Conservation (phyloP, 2,797 vertebrate genomes). For the Girardinus metallicus region DNA sequence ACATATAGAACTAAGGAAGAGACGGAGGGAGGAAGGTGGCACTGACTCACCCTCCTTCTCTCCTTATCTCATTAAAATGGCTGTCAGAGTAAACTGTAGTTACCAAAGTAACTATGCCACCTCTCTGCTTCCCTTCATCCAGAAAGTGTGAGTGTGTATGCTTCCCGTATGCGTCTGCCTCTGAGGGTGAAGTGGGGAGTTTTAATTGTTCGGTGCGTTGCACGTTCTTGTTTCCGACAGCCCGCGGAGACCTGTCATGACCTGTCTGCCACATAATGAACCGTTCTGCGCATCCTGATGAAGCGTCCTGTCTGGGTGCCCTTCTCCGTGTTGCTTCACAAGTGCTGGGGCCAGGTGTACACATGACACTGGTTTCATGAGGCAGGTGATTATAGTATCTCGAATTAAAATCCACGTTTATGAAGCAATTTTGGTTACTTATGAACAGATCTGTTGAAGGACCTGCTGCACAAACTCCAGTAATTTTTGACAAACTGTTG, state of each 20-base stretch:
- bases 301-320: background rate
- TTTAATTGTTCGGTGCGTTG: conserved; percentile 39
- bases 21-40: conserved; percentile 17
- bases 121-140: conserved; percentile 6
- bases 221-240: conserved; percentile 33
- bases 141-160: conserved; percentile 5
- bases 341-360: conserved; percentile 24
- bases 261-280: conserved; percentile 39
- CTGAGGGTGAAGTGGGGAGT: conserved; percentile 5
- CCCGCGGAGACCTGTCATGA: conserved; percentile 38
- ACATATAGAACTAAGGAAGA: conserved; percentile 15
- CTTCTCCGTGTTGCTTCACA: conserved; percentile 4
- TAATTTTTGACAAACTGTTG: too few species aligned
- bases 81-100: conserved; percentile 62
- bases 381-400: background rate
- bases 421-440: background rate
- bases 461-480: too few species aligned
- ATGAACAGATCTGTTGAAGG: background rate
- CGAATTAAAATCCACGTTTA: background rate
- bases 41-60: conserved; percentile 41
- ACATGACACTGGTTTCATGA: background rate
- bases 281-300: conserved; percentile 42
- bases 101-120: conserved; percentile 45
- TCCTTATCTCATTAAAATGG: conserved; percentile 71
- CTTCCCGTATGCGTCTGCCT: background rate